Conservation (phyloP, 2,113 vertebrate genomes). For the Tychaedon coryphoeus region DNA sequence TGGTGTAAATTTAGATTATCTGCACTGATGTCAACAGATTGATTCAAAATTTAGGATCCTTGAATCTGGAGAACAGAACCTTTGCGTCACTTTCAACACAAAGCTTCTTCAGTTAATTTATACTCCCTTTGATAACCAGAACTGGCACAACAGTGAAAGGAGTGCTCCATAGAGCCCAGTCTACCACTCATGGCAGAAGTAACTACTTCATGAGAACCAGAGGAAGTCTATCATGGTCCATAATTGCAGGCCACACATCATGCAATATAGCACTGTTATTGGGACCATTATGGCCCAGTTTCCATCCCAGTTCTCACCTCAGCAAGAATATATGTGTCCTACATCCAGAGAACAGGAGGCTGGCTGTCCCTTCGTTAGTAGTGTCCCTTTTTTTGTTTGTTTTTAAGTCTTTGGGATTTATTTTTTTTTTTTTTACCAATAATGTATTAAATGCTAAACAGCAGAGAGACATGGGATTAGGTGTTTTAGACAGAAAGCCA, state of each 20-base stretch:
- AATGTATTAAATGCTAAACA: neutral
- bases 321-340: neutral
- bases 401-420: neutral
- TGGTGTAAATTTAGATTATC: constrained; percentile 2
- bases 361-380: neutral
- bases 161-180: neutral
- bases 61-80: neutral
- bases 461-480: neutral
- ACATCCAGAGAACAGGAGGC: neutral
- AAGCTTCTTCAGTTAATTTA: neutral
- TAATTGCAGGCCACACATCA: neutral
- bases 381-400: rapidly evolving
- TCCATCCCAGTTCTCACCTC: neutral
- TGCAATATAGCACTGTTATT: neutral
- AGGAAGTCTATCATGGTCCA: neutral
- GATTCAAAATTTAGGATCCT: neutral
- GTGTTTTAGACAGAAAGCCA: neutral
- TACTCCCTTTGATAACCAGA: neutral
- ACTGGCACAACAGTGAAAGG: neutral
- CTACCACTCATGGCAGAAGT: neutral
- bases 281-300: neutral
- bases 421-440: neutral
- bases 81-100: neutral
- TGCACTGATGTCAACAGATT: neutral
- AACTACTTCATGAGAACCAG: neutral